Conservation (phyloP, 2,113 vertebrate species). For the Triplophysa siluroides region DNA sequence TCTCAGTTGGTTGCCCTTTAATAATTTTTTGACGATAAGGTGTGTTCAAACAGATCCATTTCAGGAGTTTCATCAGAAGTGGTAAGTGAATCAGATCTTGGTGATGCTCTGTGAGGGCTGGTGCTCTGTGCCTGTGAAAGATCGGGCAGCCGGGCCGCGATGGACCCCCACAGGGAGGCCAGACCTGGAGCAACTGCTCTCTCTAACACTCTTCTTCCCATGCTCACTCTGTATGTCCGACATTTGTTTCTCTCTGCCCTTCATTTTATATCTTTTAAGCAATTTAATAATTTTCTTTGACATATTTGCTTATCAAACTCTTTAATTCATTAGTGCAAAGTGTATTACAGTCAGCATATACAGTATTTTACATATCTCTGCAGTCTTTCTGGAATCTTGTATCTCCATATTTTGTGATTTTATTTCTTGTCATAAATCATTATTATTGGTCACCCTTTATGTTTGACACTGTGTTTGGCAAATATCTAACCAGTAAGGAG, state of each 20-base stretch:
- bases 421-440: too few relatives aligned
- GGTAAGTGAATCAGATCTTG: conserved; percentile 63
- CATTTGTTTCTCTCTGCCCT: conserved; percentile 27
- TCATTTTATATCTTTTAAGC: background rate
- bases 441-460: too few relatives aligned
- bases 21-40: too few relatives aligned
- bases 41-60: background rate
- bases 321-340: background rate
- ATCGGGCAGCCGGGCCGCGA: conserved; percentile 85
- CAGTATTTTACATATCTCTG: too few relatives aligned
- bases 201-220: conserved; percentile 61
- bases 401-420: too few relatives aligned
- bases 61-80: background rate
- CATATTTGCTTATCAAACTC: background rate
- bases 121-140: conserved; percentile 86
- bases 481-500: too few relatives aligned
- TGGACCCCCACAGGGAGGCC: conserved; percentile 81
- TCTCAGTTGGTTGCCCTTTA: background rate
- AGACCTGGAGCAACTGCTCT: conserved; percentile 81
- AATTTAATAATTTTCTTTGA: background rate
- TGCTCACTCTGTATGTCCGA: conserved; percentile 25
- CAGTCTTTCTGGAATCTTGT: too few relatives aligned
- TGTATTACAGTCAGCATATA: background rate
- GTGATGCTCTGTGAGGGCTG: conserved; percentile 55
- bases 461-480: too few relatives aligned